Base-by-base conservation (phyloP, 2,113 vertebrate species). In the Hirundichthys speculiger region DNA sequence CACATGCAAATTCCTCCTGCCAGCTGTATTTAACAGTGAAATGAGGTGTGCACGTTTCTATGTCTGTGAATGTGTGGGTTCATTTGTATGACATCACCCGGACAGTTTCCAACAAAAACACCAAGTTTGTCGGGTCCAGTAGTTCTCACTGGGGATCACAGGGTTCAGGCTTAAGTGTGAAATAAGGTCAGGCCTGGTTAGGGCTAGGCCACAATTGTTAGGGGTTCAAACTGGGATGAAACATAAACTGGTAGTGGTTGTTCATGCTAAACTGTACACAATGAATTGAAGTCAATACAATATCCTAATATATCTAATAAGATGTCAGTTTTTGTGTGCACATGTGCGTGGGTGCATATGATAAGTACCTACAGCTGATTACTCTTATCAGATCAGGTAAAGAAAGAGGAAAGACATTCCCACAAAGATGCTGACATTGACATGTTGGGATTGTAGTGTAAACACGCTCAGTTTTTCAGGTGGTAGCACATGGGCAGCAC, bases 1-100 rank as follows among this genome's bases (percentile, higher is more conserved):
- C 70, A 48, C 61, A 90, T 86, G 87, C 87, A 90, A 90, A 90
- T 84, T 11, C 3, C 25, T 18, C 16, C 34, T 24, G 16, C 21
- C 34, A 38, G 45, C 46, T 77, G 59, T 48, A 84, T 87, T 86
- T 87, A 67, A 75, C 81, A 68, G 67, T 75, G 67, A 89, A 87
- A 89, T 87, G 5, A 76, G 73, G 9, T n/a, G 30, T 13, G 13
- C 4, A 24, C 38, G 22, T 40, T 11, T 48, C 20, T 42, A 16
- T 20, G 38, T 50, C n/a, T 51, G 62, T 45, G 47, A 7, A 49
- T 53, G 39, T 47, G 40, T 45, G 20, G 39, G 20, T 30, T 45
- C 14, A n/a, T 50, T 15, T 40, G 59, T 24, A 13, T 34, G 2
- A 45, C n/a, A 5, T 24, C 15, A 24, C 2, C 42, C 39, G 40